These are phyloP conservation scores for Taxidea taxus DNA, from an alignment of 2,113 vertebrate species.

Conservation along the genomic window DNA sequence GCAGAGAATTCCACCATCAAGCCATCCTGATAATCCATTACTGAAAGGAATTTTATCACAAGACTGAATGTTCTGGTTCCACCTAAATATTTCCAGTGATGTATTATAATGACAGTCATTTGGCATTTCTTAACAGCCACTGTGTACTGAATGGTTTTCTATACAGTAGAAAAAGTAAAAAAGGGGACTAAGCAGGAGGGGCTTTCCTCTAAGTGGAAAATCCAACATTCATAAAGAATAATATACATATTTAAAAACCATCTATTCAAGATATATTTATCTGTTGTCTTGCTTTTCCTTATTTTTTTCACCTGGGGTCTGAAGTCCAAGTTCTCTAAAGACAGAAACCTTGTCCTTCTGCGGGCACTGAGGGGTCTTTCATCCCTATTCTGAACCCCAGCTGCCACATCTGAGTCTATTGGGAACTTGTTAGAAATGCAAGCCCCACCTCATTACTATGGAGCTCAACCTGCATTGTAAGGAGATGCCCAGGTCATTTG, in stretches of 20 bases:
- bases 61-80: neutral
- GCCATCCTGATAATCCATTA: neutral
- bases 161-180: neutral
- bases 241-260: neutral
- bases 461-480: neutral
- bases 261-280: neutral
- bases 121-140: neutral
- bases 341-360: neutral
- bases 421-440: neutral
- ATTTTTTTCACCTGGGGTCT: neutral
- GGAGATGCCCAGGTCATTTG: too few relatives aligned
- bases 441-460: neutral
- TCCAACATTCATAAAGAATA: neutral
- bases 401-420: neutral
- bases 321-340: neutral
- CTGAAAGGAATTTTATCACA: constrained; percentile 32
- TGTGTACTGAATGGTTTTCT: neutral
- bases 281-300: neutral
- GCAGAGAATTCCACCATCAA: neutral
- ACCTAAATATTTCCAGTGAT: neutral
- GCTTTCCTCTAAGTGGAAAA: neutral
- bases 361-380: neutral
- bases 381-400: neutral
- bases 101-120: neutral
- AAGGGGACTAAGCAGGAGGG: neutral